phyloP scores from a whole-genome alignment of 2,888 invertebrate species.

The Venusia cambrica region DNA sequence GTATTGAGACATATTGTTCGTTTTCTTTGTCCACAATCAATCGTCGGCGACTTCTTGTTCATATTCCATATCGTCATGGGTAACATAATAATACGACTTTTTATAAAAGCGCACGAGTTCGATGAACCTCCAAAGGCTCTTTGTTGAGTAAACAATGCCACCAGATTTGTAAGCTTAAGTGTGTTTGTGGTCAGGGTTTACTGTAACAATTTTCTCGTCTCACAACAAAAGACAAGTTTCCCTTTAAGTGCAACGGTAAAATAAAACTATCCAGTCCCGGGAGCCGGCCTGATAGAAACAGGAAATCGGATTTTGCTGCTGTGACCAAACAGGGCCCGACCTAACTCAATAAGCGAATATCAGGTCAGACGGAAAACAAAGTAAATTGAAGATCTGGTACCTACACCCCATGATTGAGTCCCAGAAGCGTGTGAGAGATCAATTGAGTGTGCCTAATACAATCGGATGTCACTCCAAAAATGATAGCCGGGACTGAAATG shows the following conservation, averaged over 20 bases:
- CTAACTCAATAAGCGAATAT: constrained; percentile 45
- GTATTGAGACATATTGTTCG: constrained; percentile 59
- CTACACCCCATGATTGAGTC: constrained; percentile 46
- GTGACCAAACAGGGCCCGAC: constrained; percentile 40
- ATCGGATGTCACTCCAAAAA: constrained; percentile 55
- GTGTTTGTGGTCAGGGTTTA: constrained; percentile 46
- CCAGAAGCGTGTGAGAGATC: constrained; percentile 40
- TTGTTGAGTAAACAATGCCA: constrained; percentile 58
- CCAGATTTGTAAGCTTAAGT: constrained; percentile 45
- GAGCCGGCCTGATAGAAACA: constrained; percentile 42
- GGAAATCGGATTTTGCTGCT: constrained; percentile 54
- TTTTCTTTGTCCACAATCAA: constrained; percentile 52
- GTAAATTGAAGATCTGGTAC: constrained; percentile 56
- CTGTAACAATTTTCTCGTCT: constrained; percentile 35
- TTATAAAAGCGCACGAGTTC: constrained; percentile 45
- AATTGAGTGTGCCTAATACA: constrained; percentile 57
- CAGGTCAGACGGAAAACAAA: constrained; percentile 51
- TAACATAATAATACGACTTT: constrained; percentile 44
- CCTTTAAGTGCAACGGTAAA: constrained; percentile 26
- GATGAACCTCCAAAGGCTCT: constrained; percentile 54
- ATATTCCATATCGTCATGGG: constrained; percentile 40
- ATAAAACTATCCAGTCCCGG: constrained; percentile 34
- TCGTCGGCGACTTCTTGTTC: constrained; percentile 42
- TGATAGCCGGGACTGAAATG: constrained; percentile 40
- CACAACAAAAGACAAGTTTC: no score